Evolutionary conservation across 2,797 vertebrate species (phyloP).

Genomic region (Falco biarmicus): DNA sequence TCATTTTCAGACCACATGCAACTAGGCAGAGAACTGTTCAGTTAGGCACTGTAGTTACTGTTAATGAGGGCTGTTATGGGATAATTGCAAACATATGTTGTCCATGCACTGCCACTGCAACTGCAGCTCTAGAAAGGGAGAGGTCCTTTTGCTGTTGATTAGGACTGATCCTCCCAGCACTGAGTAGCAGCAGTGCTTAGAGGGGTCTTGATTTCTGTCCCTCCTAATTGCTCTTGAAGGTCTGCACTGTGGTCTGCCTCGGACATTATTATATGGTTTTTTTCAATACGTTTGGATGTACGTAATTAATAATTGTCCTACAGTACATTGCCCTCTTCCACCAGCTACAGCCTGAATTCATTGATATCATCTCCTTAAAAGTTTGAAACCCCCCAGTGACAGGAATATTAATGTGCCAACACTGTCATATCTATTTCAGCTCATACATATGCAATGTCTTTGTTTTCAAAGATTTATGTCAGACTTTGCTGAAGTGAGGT

Average conservation of each 20-base stretch:
- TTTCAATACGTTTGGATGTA: constrained; percentile 83
- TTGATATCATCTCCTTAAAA: constrained; percentile 98
- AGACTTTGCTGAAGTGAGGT: constrained; percentile 99
- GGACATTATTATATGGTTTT: neutral
- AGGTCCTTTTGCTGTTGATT: constrained; percentile 34
- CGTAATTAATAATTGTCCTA: constrained; percentile 87
- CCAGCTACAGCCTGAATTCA: constrained; percentile 93
- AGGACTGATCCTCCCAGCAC: constrained; percentile 24
- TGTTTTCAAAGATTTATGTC: constrained; percentile 99
- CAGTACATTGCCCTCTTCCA: constrained; percentile 88
- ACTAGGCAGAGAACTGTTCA: constrained; percentile 28
- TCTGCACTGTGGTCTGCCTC: neutral
- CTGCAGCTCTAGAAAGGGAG: neutral
- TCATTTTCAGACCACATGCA: constrained; percentile 33
- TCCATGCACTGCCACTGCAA: constrained; percentile 5
- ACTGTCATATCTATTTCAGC: constrained; percentile 99
- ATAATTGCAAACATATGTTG: constrained; percentile 74
- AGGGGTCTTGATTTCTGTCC: constrained; percentile 51
- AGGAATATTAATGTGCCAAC: constrained; percentile 99
- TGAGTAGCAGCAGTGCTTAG: constrained; percentile 1
- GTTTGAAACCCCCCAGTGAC: constrained; percentile 99
- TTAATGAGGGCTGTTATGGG: constrained; percentile 66
- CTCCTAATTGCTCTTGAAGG: constrained; percentile 65
- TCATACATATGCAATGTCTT: constrained; percentile 93
- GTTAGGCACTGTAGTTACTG: constrained; percentile 41